A percentile compares a stretch with the other conserved stretches of the same genome.
Conservation (phyloP, 2,113 vertebrate genomes). For the Mesocricetus auratus region DNA sequence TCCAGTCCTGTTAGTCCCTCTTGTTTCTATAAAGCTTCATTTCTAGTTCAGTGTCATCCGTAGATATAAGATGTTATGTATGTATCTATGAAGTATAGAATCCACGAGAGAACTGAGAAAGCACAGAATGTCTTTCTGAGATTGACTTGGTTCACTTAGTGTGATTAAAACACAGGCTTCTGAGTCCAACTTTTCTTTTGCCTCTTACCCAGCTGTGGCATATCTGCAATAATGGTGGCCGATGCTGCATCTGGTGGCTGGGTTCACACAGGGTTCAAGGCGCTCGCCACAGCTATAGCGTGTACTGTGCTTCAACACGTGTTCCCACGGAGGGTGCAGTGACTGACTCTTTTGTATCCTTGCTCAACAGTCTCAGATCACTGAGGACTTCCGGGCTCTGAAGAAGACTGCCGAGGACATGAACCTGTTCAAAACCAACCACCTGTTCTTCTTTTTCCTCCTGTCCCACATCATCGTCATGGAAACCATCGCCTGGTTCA, state of each 20-base stretch:
- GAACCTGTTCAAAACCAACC: slow-evolving; percentile 89
- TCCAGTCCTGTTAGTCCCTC: background rate
- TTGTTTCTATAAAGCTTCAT: background rate
- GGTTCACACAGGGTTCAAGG: background rate
- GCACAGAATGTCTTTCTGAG: background rate
- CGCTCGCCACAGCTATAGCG: background rate
- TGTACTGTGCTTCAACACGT: accelerated
- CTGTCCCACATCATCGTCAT: slow-evolving; percentile 92
- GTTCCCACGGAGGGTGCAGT: background rate
- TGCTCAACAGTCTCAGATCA: slow-evolving; percentile 87
- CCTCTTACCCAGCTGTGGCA: background rate
- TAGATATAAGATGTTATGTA: background rate
- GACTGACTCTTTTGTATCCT: background rate
- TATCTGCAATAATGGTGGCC: accelerated
- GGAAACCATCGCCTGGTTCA: slow-evolving; percentile 91
- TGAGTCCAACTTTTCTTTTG: background rate
- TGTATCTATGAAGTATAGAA: background rate
- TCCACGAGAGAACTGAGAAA: background rate
- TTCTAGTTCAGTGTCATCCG: background rate
- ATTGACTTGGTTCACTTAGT: background rate
- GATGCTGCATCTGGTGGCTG: accelerated
- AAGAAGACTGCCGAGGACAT: slow-evolving; percentile 88
- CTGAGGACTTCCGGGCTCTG: slow-evolving; percentile 92
- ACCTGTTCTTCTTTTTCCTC: slow-evolving; percentile 93
- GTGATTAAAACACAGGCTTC: background rate